Percentiles rank a stretch among this genome's conserved stretches.
Evolutionary conservation across 2,797 vertebrate genomes (phyloP).

Genomic region (Amblyraja radiata): DNA sequence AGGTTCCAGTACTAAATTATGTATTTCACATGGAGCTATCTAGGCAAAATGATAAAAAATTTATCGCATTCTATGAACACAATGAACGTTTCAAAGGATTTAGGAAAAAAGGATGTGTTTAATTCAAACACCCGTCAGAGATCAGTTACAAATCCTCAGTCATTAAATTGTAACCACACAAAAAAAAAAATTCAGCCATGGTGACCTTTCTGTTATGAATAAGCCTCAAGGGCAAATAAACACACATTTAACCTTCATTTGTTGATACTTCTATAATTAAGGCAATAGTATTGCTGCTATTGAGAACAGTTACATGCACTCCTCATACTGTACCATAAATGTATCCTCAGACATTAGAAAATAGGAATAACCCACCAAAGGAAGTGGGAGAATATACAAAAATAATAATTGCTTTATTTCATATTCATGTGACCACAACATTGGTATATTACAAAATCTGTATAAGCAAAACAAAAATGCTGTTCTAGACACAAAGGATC

Average conservation of each 20-base stretch:
- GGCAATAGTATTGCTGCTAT: neutral
- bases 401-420: neutral
- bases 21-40: neutral
- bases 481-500: neutral
- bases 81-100: neutral
- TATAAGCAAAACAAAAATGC: neutral
- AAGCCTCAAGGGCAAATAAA: neutral
- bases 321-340: neutral
- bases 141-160: slow-evolving; percentile 4
- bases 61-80: neutral
- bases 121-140: slow-evolving; percentile 1
- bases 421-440: neutral
- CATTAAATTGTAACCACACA: neutral
- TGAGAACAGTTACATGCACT: neutral
- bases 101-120: neutral
- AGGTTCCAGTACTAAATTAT: neutral
- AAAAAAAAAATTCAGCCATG: neutral
- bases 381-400: neutral
- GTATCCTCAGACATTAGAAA: neutral
- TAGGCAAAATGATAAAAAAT: neutral
- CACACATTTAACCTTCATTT: neutral
- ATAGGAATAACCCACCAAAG: neutral
- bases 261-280: neutral
- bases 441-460: neutral
- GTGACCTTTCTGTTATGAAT: neutral